These are phyloP conservation scores for Galerucella calmariensis DNA, from an alignment of 2,888 invertebrate species.

Conservation along the genomic window DNA sequence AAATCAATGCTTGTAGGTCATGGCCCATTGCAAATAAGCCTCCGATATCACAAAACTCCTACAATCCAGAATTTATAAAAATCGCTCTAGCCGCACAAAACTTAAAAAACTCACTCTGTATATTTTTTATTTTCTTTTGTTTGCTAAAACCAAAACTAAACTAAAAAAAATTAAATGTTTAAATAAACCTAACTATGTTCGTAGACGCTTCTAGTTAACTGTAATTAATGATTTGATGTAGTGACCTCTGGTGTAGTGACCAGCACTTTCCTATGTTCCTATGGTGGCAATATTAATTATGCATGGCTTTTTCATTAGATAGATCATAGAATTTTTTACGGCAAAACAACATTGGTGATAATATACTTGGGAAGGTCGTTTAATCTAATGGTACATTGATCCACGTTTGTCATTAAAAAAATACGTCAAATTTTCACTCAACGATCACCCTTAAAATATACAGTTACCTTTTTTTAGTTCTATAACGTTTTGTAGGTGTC, in stretches of 20 bases:
- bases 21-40: too few relatives aligned
- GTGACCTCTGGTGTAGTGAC: neutral
- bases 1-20: too few relatives aligned
- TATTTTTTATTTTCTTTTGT: neutral
- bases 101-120: too few relatives aligned
- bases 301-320: conserved; percentile 55
- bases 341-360: conserved; percentile 62
- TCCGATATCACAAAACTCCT: too few relatives aligned
- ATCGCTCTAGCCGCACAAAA: too few relatives aligned
- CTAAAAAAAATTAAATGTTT: neutral
- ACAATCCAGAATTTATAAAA: too few relatives aligned
- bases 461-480: too few relatives aligned
- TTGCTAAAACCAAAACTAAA: neutral
- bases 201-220: neutral
- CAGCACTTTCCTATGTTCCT: conserved; percentile 9
- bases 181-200: neutral
- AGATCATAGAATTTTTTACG: conserved; percentile 56
- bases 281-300: conserved; percentile 27
- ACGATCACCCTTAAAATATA: neutral
- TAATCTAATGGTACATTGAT: conserved; percentile 35
- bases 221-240: neutral
- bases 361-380: conserved; percentile 11
- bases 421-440: neutral
- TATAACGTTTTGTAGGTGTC: too few relatives aligned
- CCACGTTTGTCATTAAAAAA: neutral